phyloP scores from a whole-genome alignment of 2,113 vertebrate genomes.

The Chamaetylas fuelleborni region DNA sequence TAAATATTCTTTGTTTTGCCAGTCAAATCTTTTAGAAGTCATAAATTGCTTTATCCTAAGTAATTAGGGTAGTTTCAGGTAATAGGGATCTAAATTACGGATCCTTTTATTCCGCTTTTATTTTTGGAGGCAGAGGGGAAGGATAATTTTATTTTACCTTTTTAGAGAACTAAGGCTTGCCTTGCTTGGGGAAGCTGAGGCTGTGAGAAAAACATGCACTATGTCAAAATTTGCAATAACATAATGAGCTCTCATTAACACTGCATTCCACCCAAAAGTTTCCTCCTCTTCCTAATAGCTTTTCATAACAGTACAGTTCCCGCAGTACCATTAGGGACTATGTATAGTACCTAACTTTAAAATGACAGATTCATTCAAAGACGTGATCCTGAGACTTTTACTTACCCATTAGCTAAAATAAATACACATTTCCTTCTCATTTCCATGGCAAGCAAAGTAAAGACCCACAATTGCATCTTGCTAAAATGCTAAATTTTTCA shows the following conservation, averaged over 20 bases:
- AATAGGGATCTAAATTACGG: neutral
- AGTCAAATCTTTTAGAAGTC: neutral
- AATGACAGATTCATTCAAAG: constrained; percentile 2
- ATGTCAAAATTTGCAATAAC: constrained; percentile 12
- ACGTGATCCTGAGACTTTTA: neutral
- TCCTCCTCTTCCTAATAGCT: neutral
- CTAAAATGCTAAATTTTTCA: neutral
- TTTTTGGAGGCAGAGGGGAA: neutral
- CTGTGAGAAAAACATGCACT: neutral
- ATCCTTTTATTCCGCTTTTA: neutral
- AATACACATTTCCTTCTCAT: neutral
- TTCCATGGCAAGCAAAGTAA: neutral
- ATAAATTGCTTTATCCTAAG: neutral
- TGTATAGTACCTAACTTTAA: neutral
- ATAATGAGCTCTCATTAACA: constrained; percentile 55
- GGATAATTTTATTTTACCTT: neutral
- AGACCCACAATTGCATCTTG: neutral
- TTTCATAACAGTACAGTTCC: neutral
- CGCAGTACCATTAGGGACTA: neutral
- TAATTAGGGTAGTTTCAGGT: neutral
- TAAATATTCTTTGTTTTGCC: neutral
- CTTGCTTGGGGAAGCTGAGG: neutral
- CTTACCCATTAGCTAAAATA: neutral
- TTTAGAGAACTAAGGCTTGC: neutral
- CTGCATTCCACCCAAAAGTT: constrained; percentile 24